Conservation (phyloP, 2,888 invertebrate genomes). For the Antheraea yamamai region DNA sequence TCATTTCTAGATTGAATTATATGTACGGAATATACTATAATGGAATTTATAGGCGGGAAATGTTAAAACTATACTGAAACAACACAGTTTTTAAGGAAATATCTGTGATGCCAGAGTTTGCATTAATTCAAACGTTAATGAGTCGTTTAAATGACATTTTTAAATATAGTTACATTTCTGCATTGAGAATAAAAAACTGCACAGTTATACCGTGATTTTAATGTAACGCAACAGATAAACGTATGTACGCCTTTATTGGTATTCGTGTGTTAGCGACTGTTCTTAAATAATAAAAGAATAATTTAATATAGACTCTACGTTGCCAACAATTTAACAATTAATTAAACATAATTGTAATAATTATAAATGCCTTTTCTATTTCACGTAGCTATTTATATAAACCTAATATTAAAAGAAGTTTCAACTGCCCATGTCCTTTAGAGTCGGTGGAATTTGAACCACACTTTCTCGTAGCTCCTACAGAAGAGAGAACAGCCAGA, state of each 20-base stretch:
- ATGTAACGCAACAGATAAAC: constrained; percentile 36
- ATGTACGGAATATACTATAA: constrained; percentile 5
- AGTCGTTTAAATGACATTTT: not conserved
- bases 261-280: constrained; percentile 45
- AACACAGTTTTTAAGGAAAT: not conserved
- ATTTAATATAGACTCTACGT: constrained; percentile 77
- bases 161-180: not conserved
- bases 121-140: not conserved
- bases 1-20: not conserved
- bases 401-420: constrained; percentile 43
- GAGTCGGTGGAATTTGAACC: constrained; percentile 44
- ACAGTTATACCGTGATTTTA: constrained; percentile 31
- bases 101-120: not conserved
- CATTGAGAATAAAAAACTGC: not conserved
- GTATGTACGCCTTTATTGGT: constrained; percentile 39
- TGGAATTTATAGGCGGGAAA: not conserved
- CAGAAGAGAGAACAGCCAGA: constrained; percentile 54
- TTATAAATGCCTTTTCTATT: constrained; percentile 72
- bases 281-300: constrained; percentile 69
- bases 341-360: constrained; percentile 60
- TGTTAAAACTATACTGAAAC: not conserved
- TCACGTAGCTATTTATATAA: constrained; percentile 59
- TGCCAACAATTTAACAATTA: constrained; percentile 75
- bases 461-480: constrained; percentile 48
- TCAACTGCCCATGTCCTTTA: constrained; percentile 45